phyloP scores from a whole-genome alignment of 1,140 invertebrate species.

The Sitophilus oryzae region DNA sequence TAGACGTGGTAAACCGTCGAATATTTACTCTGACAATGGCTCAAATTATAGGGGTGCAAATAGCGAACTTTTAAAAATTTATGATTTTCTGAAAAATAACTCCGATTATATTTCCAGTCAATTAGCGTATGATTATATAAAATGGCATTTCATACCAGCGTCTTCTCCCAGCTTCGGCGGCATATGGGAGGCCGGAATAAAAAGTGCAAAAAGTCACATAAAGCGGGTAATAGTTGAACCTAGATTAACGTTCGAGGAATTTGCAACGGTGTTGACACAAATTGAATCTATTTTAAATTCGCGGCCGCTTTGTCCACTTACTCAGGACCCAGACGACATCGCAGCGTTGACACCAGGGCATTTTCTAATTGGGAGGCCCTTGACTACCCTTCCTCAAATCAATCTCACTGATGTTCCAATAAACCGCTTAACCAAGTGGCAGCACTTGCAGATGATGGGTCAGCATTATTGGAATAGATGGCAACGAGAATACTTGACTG shows the following conservation, averaged over 20 bases:
- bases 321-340: conserved; percentile 13
- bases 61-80: conserved; percentile 4
- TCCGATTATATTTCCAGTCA: background rate
- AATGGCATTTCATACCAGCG: conserved; percentile 46
- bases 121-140: background rate
- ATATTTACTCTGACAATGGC: conserved; percentile 29
- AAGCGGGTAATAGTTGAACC: conserved; percentile 3
- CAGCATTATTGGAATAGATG: conserved; percentile 15
- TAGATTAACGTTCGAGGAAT: conserved; percentile 17
- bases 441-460: conserved; percentile 4
- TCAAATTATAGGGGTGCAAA: conserved; percentile 29
- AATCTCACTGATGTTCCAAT: conserved; percentile 4
- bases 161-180: conserved; percentile 44
- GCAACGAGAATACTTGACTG: conserved; percentile 36
- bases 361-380: conserved; percentile 13
- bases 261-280: conserved; percentile 2
- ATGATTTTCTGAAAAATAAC: conserved; percentile 11
- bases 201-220: conserved; percentile 37
- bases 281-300: conserved; percentile 14
- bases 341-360: conserved; percentile 6
- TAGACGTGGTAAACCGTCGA: conserved; percentile 13
- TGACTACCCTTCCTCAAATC: conserved; percentile 12
- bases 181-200: conserved; percentile 43
- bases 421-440: conserved; percentile 10
- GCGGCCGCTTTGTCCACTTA: conserved; percentile 3